Evolutionary conservation across 2,113 vertebrate genomes (phyloP).

Genomic region (Xenopus laevis): DNA sequence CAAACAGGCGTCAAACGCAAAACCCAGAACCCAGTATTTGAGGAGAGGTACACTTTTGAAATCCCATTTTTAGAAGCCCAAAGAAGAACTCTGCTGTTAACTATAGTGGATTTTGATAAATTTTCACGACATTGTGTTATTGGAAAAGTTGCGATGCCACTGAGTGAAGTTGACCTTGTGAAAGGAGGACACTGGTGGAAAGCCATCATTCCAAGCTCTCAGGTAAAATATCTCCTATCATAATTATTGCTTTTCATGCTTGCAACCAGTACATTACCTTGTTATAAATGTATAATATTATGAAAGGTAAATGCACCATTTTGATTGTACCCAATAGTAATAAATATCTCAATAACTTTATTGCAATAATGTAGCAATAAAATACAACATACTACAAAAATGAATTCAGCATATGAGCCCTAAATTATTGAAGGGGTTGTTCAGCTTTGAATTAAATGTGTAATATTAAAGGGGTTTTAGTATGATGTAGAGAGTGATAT

Average conservation of each 20-base stretch:
- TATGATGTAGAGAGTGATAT: no score
- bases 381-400: neutral
- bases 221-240: slow-evolving; percentile 64
- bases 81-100: slow-evolving; percentile 81
- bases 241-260: no score
- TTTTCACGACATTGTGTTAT: slow-evolving; percentile 87
- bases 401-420: neutral
- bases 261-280: no score
- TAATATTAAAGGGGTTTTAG: no score
- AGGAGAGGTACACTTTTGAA: slow-evolving; percentile 86
- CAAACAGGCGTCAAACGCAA: slow-evolving; percentile 87
- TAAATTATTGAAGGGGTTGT: slow-evolving; percentile 8
- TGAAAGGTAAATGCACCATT: no score
- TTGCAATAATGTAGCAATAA: neutral
- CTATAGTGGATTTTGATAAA: slow-evolving; percentile 85
- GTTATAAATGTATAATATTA: no score
- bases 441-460: neutral
- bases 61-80: slow-evolving; percentile 87
- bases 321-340: no score
- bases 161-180: slow-evolving; percentile 83
- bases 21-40: slow-evolving; percentile 83
- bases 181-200: slow-evolving; percentile 92
- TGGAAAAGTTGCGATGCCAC: slow-evolving; percentile 78
- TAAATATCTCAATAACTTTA: no score
- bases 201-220: slow-evolving; percentile 81